A percentile compares a stretch with the other conserved stretches of the same genome.
phyloP scores from a whole-genome alignment of 2,888 invertebrate genomes.

The Liodrosophila aerea region DNA sequence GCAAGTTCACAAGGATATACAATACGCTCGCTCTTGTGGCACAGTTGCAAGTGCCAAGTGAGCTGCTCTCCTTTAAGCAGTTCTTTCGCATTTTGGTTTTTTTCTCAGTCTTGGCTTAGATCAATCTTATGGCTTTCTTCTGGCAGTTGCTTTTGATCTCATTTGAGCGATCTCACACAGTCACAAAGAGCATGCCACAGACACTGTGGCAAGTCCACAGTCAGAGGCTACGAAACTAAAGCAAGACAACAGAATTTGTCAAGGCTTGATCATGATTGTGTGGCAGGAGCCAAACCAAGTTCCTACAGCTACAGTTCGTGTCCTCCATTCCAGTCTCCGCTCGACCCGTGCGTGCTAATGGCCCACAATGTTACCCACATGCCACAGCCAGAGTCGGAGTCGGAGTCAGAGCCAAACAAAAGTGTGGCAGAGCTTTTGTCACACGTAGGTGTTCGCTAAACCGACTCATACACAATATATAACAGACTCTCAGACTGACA shows the following conservation, averaged over 20 bases:
- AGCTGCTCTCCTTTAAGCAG: not conserved
- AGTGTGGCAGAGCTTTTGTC: slow-evolving; percentile 77
- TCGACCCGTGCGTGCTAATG: slow-evolving; percentile 71
- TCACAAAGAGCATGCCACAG: slow-evolving; percentile 37
- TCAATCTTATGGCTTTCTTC: slow-evolving; percentile 37
- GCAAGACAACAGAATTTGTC: slow-evolving; percentile 79
- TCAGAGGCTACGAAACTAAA: slow-evolving; percentile 48
- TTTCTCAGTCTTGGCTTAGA: slow-evolving; percentile 10
- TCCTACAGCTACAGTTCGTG: not conserved
- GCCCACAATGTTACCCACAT: slow-evolving; percentile 74
- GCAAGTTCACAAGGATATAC: slow-evolving; percentile 48
- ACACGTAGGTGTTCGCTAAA: slow-evolving; percentile 69
- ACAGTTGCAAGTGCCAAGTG: slow-evolving; percentile 8
- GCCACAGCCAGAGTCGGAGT: slow-evolving; percentile 20
- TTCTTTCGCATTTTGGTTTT: slow-evolving; percentile 1
- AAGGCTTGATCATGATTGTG: slow-evolving; percentile 78
- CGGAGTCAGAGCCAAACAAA: slow-evolving; percentile 47
- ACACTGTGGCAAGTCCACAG: slow-evolving; percentile 1
- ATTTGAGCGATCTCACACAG: slow-evolving; percentile 50
- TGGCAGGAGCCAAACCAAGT: slow-evolving; percentile 14
- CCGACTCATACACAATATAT: slow-evolving; percentile 61
- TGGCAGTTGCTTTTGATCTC: slow-evolving; percentile 38
- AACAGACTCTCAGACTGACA: slow-evolving; percentile 31
- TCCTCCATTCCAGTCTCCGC: slow-evolving; percentile 5
- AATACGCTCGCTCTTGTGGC: not conserved